Percentiles rank a stretch among this genome's conserved stretches.
These are phyloP conservation scores for Drosophila infuscata DNA, from an alignment of 2,888 invertebrate genomes.

Conservation along the genomic window DNA sequence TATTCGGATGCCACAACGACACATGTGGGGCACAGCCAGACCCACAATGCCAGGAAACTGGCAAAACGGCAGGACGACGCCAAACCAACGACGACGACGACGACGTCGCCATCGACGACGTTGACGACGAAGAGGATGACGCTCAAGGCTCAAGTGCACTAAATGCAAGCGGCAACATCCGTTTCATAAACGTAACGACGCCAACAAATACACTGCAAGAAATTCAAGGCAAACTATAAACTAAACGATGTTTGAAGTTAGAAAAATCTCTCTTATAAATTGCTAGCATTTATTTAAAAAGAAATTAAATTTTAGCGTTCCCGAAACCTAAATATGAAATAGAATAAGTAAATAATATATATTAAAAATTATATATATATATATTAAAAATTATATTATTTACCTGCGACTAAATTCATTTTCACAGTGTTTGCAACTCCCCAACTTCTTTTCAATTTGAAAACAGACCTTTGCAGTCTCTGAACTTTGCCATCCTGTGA, in stretches of 20 bases:
- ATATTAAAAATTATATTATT: neutral
- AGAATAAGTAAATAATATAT: neutral
- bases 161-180: slow-evolving; percentile 81
- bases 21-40: slow-evolving; percentile 52
- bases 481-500: slow-evolving; percentile 75
- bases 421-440: slow-evolving; percentile 35
- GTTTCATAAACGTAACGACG: slow-evolving; percentile 73
- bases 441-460: slow-evolving; percentile 70
- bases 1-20: slow-evolving; percentile 46
- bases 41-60: slow-evolving; percentile 60
- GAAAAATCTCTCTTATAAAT: neutral
- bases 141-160: slow-evolving; percentile 81
- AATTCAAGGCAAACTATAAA: slow-evolving; percentile 16
- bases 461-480: slow-evolving; percentile 62
- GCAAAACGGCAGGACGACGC: slow-evolving; percentile 24
- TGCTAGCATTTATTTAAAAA: no score
- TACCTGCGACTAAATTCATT: slow-evolving; percentile 3
- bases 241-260: neutral
- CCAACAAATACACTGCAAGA: slow-evolving; percentile 33
- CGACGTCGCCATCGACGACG: neutral
- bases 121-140: slow-evolving; percentile 37
- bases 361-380: neutral
- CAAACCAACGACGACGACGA: slow-evolving; percentile 8
- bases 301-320: no score
- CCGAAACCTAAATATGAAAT: no score